phyloP scores from a whole-genome alignment of 2,797 vertebrate species.

The Chanos chanos region DNA sequence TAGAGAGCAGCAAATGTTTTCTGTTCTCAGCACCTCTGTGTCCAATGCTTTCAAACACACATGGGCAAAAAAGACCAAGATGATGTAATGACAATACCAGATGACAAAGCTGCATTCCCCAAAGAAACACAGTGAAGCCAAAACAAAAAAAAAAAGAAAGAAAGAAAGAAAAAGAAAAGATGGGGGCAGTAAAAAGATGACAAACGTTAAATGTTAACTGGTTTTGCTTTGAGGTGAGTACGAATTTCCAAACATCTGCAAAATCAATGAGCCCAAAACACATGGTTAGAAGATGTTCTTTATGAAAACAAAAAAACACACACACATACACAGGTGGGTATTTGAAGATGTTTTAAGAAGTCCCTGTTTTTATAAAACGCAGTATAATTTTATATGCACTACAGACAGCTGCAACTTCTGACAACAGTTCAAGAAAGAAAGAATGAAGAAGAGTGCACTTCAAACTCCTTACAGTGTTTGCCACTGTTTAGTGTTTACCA shows the following conservation, averaged over 20 bases:
- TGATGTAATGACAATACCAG: slow-evolving; percentile 64
- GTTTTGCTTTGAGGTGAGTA: slow-evolving; percentile 49
- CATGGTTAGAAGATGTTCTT: slow-evolving; percentile 38
- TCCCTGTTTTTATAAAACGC: no score
- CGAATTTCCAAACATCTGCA: slow-evolving; percentile 58
- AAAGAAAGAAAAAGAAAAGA: slow-evolving; percentile 13
- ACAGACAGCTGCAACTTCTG: no score
- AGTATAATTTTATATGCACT: no score
- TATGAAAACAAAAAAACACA: slow-evolving; percentile 43
- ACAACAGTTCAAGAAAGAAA: no score
- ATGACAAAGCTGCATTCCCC: slow-evolving; percentile 41
- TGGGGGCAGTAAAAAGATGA: slow-evolving; percentile 25
- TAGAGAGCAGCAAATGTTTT: not conserved
- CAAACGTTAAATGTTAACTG: slow-evolving; percentile 49
- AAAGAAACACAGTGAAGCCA: slow-evolving; percentile 51
- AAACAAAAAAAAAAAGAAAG: slow-evolving; percentile 10
- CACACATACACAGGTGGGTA: not conserved
- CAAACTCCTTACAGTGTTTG: no score
- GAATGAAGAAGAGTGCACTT: no score
- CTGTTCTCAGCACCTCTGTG: slow-evolving; percentile 17
- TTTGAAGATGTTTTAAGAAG: not conserved
- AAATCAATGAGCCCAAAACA: slow-evolving; percentile 47
- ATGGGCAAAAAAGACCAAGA: slow-evolving; percentile 33
- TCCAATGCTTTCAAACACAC: slow-evolving; percentile 34
- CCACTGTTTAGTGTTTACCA: no score